A percentile compares a stretch with the other conserved stretches of the same genome.
These are phyloP conservation scores for Engystomops pustulosus DNA, from an alignment of 2,113 vertebrate species.

Conservation along the genomic window DNA sequence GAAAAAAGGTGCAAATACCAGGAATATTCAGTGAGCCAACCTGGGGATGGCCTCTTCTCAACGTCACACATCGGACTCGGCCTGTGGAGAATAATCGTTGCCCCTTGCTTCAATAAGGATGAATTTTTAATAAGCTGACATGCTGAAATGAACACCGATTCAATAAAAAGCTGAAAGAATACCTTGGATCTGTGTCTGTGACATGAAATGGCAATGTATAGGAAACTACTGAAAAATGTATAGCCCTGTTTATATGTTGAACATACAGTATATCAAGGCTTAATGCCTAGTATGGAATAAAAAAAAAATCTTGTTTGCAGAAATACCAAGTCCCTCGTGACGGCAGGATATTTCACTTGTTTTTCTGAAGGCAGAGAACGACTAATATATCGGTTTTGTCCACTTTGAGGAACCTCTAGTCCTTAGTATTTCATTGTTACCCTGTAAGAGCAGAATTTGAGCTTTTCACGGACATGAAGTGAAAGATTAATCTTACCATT, in stretches of 20 bases:
- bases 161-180: neutral
- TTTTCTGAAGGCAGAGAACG: neutral
- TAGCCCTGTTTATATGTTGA: constrained; percentile 12
- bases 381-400: neutral
- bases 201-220: constrained; percentile 5
- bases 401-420: constrained; percentile 1
- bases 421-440: constrained; percentile 2
- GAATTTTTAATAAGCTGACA: neutral
- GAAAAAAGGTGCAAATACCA: no score
- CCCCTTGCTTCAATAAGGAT: neutral
- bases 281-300: neutral
- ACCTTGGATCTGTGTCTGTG: neutral
- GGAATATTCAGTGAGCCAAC: no score
- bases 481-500: constrained; percentile 62
- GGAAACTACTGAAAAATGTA: constrained; percentile 5
- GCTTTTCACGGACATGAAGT: constrained; percentile 38
- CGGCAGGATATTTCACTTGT: neutral
- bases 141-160: constrained; percentile 7
- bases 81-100: no score
- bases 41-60: no score
- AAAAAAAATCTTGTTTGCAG: neutral
- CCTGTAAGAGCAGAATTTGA: constrained; percentile 22
- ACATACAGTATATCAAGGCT: neutral
- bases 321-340: neutral
- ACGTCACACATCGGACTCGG: no score